Conservation (phyloP, 1,140 invertebrate genomes). For the Diprion similis region DNA sequence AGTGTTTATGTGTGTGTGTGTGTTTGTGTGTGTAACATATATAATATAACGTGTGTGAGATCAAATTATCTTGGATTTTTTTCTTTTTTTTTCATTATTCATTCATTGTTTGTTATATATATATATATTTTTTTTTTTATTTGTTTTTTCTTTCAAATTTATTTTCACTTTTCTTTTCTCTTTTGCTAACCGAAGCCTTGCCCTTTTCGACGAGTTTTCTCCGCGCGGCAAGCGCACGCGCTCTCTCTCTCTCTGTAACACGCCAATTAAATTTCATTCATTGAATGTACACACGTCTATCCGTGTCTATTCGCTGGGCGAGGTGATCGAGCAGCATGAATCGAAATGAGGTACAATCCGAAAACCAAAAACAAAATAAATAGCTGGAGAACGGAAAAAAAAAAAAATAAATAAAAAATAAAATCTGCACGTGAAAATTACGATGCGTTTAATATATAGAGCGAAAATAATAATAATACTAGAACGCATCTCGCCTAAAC, state of each 20-base stretch:
- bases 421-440: neutral
- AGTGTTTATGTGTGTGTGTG: neutral
- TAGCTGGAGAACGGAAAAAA: slow-evolving; percentile 13
- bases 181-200: neutral
- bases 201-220: neutral
- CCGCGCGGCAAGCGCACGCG: neutral
- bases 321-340: neutral
- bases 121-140: neutral
- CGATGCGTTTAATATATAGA: too few relatives aligned
- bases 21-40: neutral
- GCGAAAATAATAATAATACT: too few relatives aligned
- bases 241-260: neutral
- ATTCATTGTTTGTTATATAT: too few relatives aligned
- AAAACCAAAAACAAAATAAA: slow-evolving; percentile 10
- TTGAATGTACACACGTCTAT: neutral
- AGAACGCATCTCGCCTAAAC: too few relatives aligned
- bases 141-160: too few relatives aligned
- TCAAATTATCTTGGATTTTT: neutral
- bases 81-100: neutral
- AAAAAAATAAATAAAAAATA: slow-evolving; percentile 11
- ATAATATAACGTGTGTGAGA: neutral
- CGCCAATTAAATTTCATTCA: neutral
- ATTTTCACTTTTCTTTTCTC: neutral
- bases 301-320: neutral
- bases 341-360: neutral